Evolutionary conservation across 2,113 vertebrate genomes (phyloP).

Genomic region (Sinocyclocheilus grahami): DNA sequence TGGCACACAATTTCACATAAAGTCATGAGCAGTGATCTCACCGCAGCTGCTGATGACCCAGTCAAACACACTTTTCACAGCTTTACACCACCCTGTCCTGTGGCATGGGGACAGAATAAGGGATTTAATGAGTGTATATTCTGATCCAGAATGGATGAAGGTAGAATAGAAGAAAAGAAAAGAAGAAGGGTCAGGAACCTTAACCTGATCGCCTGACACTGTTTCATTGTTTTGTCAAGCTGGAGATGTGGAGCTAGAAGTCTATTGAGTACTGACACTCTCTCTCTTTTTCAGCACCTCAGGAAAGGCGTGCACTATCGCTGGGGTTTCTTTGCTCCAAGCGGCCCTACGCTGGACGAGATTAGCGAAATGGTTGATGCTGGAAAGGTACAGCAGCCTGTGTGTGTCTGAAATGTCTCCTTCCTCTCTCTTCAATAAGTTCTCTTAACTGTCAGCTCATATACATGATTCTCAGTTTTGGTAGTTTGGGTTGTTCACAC

Average conservation of each 20-base stretch:
- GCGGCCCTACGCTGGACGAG: slow-evolving; percentile 82
- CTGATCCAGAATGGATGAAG: not conserved
- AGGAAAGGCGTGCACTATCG: slow-evolving; percentile 92
- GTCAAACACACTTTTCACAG: not conserved
- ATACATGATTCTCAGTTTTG: too few relatives aligned
- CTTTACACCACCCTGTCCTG: not conserved
- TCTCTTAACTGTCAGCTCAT: too few relatives aligned
- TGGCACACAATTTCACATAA: not conserved
- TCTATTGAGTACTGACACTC: not conserved
- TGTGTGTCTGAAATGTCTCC: not conserved
- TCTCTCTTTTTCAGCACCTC: slow-evolving; percentile 79
- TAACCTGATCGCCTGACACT: not conserved
- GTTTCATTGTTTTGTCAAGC: not conserved
- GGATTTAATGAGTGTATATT: not conserved
- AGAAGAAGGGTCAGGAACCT: not conserved
- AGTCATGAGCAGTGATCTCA: not conserved
- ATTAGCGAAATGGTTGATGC: slow-evolving; percentile 84
- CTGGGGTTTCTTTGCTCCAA: slow-evolving; percentile 93
- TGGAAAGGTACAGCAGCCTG: slow-evolving; percentile 81
- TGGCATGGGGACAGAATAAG: not conserved
- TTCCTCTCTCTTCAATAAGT: not conserved
- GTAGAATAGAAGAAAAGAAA: not conserved
- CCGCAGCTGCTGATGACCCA: not conserved
- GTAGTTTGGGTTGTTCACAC: not conserved
- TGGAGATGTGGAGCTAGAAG: not conserved